Evolutionary conservation across 2,113 vertebrate genomes (phyloP).

Genomic region (Clarias macrocephalus): DNA sequence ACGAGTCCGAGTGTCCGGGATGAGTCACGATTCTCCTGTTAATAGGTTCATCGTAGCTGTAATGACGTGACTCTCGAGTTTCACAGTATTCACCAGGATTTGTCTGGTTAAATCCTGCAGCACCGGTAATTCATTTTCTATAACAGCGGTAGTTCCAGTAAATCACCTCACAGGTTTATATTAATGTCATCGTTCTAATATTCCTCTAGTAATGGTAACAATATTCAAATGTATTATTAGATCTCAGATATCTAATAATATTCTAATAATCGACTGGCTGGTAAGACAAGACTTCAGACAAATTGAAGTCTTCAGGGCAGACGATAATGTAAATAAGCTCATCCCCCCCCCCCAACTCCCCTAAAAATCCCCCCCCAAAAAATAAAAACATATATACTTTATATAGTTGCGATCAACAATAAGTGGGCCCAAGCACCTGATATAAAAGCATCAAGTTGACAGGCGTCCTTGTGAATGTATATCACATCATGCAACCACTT

Average conservation of each 20-base stretch:
- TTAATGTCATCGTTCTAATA: neutral
- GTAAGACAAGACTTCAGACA: neutral
- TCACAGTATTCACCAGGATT: neutral
- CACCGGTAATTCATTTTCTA: neutral
- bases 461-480: too few species aligned
- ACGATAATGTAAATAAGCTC: neutral
- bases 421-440: too few species aligned
- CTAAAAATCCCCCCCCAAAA: too few species aligned
- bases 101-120: neutral
- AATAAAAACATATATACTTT: too few species aligned
- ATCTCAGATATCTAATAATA: too few species aligned
- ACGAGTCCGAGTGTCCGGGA: neutral
- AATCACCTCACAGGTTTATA: neutral
- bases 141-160: neutral
- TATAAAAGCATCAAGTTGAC: too few species aligned
- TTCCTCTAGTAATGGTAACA: too few species aligned
- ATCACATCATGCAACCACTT: too few species aligned
- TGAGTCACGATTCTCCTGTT: neutral
- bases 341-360: neutral
- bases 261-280: neutral
- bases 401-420: too few species aligned
- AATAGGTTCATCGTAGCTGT: neutral
- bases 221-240: too few species aligned
- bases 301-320: neutral
- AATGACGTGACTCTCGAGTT: neutral